phyloP scores from a whole-genome alignment of 2,888 invertebrate species.

The Chrysodeixis includens region DNA sequence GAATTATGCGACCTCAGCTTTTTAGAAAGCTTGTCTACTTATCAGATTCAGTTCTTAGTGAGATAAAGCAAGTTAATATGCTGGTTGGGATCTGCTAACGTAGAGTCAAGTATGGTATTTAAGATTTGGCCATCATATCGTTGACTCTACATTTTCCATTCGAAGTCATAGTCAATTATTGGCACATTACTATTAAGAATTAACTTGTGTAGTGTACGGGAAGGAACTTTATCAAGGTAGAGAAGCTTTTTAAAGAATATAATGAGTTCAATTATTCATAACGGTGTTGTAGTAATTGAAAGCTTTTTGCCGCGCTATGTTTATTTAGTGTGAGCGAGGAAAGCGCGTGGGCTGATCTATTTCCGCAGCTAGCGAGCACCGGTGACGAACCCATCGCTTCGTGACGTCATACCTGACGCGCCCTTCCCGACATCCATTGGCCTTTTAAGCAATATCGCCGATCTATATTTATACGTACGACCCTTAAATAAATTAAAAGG shows the following conservation, averaged over 20 bases:
- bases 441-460: slow-evolving; percentile 44
- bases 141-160: no score
- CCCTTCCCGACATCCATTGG: slow-evolving; percentile 49
- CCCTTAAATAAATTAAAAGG: slow-evolving; percentile 12
- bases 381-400: slow-evolving; percentile 52
- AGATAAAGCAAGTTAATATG: background rate
- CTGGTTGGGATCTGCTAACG: background rate
- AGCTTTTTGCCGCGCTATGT: slow-evolving; percentile 43
- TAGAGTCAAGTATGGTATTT: background rate
- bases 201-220: no score
- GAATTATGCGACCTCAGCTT: slow-evolving; percentile 52
- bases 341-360: slow-evolving; percentile 70
- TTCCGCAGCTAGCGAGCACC: slow-evolving; percentile 64
- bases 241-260: background rate
- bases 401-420: slow-evolving; percentile 54
- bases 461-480: slow-evolving; percentile 46
- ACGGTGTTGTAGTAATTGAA: slow-evolving; percentile 27
- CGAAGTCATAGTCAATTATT: no score
- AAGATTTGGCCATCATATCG: no score
- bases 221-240: no score
- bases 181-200: no score
- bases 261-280: background rate
- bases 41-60: background rate
- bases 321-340: slow-evolving; percentile 67
- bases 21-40: slow-evolving; percentile 37